Evolutionary conservation across 2,797 vertebrate genomes (phyloP), one percentile per base, ranked within the genome.

Genomic region (Tadarida brasiliensis): DNA sequence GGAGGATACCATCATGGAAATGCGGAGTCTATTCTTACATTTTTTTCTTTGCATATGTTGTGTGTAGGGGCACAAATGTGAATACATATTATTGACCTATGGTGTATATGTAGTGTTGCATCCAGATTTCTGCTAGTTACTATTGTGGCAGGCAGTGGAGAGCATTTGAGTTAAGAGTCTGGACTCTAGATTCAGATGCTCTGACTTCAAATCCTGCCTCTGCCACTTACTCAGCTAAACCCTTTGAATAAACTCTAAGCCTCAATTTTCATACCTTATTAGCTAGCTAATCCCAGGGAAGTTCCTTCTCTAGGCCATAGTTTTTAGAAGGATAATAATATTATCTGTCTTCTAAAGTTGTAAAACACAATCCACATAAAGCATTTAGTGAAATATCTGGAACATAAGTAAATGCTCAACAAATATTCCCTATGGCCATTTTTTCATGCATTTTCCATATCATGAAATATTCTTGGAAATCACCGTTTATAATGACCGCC

Each of bases 381-480:
- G 35, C 57, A 47, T 49, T 89, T 74, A n/a, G 44, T 30, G 89
- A 47, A 68, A 74, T 15, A 47, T 33, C 49, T 76, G 71, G 70
- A 7, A 67, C 3, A 24, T 77, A 80, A 30, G 65, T 54, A 59
- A 59, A 15, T 33, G 44, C 44, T 73, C 56, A 44, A 35, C 68
- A 86, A 92, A 93, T 56, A 84, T 9, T 30, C 68, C 51, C 11
- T 14, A 30, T 33, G 90, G 51, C 49, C 11, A 35, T 51, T 92
- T 80, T 91, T 56, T 22, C 49, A 67, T 74, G 57, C 19, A 59
- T 65, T 51, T 39, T 68, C 51, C 30, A 20, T 19, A 26, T 86
- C 44, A n/a, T 87, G 20, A 87, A 83, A 83, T 77, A 57, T 70
- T 89, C 47, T 89, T 89, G 59, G 76, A 80, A 81, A 33, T 96